Conservation (phyloP, 2,888 invertebrate genomes). For the Pardosa pseudoannulata region DNA sequence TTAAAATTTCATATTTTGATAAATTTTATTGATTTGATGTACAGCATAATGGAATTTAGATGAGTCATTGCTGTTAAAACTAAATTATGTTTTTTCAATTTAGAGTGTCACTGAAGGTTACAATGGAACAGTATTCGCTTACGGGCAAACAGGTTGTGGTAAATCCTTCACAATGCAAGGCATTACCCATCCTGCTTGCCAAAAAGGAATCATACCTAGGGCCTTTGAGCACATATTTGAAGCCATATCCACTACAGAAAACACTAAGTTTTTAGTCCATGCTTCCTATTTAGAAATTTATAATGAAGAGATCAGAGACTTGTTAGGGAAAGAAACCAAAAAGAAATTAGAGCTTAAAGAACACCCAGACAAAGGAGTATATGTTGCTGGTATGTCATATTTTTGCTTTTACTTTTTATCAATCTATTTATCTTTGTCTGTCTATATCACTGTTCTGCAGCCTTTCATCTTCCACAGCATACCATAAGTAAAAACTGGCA, state of each 20-base stretch:
- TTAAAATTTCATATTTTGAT: too few species aligned
- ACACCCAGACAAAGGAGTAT: constrained; percentile 83
- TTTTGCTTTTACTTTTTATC: neutral
- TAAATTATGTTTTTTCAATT: constrained; percentile 59
- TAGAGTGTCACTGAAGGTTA: constrained; percentile 92
- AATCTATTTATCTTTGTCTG: too few species aligned
- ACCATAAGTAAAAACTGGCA: too few species aligned
- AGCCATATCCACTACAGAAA: constrained; percentile 85
- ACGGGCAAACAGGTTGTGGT: constrained; percentile 94
- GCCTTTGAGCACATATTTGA: constrained; percentile 94
- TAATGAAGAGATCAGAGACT: constrained; percentile 87
- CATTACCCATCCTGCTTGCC: constrained; percentile 79
- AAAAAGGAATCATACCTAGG: constrained; percentile 80
- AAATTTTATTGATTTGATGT: too few species aligned
- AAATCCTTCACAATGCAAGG: constrained; percentile 95
- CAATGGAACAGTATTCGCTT: constrained; percentile 94
- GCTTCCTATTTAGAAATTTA: constrained; percentile 91
- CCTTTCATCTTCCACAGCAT: too few species aligned
- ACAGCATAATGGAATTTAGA: too few species aligned
- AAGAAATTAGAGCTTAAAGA: constrained; percentile 83
- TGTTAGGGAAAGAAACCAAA: constrained; percentile 82
- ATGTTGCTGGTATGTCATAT: constrained; percentile 81
- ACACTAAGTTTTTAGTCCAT: constrained; percentile 85
- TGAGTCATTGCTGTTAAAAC: too few species aligned
- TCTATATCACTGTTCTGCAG: too few species aligned